Percentiles rank a stretch among this genome's conserved stretches.
Evolutionary conservation across 1,140 invertebrate species (phyloP).

Genomic region (Trypoxylus dichotomus): DNA sequence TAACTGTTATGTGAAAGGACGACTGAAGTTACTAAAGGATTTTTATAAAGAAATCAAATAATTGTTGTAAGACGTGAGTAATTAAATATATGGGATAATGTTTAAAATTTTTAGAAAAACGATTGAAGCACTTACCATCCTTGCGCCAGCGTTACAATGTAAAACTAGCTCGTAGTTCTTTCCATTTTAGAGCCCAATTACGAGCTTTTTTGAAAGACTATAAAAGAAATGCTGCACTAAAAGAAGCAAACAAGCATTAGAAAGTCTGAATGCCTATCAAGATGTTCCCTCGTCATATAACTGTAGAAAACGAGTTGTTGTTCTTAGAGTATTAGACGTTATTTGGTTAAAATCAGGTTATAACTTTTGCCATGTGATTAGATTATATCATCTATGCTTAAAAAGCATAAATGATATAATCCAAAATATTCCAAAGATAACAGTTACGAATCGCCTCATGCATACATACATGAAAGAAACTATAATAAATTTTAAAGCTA

Average conservation of each 20-base stretch:
- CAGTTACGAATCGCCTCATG: no score
- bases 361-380: no score
- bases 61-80: conserved; percentile 93
- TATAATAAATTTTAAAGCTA: no score
- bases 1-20: conserved; percentile 95
- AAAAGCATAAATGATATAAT: no score
- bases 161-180: conserved; percentile 96
- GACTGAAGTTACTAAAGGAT: conserved; percentile 90
- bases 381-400: no score
- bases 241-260: conserved; percentile 90
- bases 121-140: conserved; percentile 96
- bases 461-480: no score
- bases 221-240: conserved; percentile 97
- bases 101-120: conserved; percentile 89
- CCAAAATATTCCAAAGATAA: no score
- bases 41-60: conserved; percentile 86
- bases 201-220: conserved; percentile 96
- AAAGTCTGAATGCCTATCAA: conserved; percentile 89
- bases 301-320: conserved; percentile 89
- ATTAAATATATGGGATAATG: conserved; percentile 98
- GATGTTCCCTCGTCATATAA: conserved; percentile 96
- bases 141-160: conserved; percentile 97
- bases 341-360: conserved; percentile 93
- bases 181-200: conserved; percentile 95
- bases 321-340: conserved; percentile 91